phyloP scores from a whole-genome alignment of 2,797 vertebrate genomes.

The Chrysolophus pictus region DNA sequence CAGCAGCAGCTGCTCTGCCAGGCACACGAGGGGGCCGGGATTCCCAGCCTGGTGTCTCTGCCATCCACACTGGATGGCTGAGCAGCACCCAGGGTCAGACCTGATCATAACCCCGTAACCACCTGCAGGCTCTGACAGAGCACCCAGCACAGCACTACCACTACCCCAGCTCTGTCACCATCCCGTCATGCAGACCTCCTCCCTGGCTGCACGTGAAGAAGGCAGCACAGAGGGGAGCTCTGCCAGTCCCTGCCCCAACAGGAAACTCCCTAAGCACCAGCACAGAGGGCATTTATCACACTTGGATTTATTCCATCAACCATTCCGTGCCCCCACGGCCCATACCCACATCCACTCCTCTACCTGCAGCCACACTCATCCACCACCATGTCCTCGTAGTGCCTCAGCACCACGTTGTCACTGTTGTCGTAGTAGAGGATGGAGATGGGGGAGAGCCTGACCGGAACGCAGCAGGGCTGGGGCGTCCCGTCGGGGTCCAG shows the following conservation, averaged over 20 bases:
- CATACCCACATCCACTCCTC: rapidly evolving
- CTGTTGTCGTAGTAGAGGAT: slow-evolving; percentile 94
- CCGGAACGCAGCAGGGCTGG: slow-evolving; percentile 92
- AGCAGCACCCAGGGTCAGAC: rapidly evolving
- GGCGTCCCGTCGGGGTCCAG: slow-evolving; percentile 84
- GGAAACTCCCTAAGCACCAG: neutral
- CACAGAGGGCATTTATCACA: neutral
- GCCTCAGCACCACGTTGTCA: slow-evolving; percentile 94
- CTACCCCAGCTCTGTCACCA: rapidly evolving
- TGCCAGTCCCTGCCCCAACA: rapidly evolving
- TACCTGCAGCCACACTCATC: slow-evolving; percentile 94
- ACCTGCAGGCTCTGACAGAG: neutral
- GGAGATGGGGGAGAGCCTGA: slow-evolving; percentile 91
- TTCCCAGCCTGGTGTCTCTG: neutral
- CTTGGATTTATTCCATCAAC: neutral
- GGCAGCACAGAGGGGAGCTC: neutral
- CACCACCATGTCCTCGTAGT: slow-evolving; percentile 97
- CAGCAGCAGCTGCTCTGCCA: neutral
- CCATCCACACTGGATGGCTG: rapidly evolving
- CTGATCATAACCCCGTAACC: neutral
- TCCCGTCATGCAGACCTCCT: rapidly evolving
- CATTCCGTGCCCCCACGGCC: rapidly evolving
- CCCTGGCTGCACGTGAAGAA: rapidly evolving
- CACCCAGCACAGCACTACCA: rapidly evolving
- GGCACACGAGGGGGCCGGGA: rapidly evolving